These are phyloP conservation scores for Trissoscelio sp. DNA, from an alignment of 2,888 invertebrate species.

Conservation along the genomic window DNA sequence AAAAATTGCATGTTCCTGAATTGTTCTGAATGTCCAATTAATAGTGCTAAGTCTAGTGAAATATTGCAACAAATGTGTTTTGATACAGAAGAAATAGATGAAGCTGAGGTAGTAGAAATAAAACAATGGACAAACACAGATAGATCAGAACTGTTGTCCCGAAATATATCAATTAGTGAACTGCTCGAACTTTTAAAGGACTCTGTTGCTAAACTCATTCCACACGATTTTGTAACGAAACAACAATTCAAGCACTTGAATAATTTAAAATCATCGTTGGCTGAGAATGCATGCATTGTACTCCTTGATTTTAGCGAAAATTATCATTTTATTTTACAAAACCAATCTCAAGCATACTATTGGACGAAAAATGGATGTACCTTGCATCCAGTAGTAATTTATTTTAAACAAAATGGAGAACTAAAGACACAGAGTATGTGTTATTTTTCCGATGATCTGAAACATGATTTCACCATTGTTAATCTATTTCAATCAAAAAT, in stretches of 20 bases:
- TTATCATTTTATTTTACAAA: slow-evolving; percentile 30
- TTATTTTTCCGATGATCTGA: slow-evolving; percentile 40
- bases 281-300: slow-evolving; percentile 14
- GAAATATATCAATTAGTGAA: neutral
- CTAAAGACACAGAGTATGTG: slow-evolving; percentile 26
- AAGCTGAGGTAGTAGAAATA: neutral
- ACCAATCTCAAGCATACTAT: slow-evolving; percentile 35
- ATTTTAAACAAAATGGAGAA: slow-evolving; percentile 31
- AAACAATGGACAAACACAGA: slow-evolving; percentile 3
- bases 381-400: slow-evolving; percentile 41
- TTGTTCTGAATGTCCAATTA: neutral
- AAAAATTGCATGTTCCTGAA: neutral
- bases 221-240: slow-evolving; percentile 12
- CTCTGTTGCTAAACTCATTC: slow-evolving; percentile 6
- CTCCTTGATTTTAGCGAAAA: slow-evolving; percentile 44
- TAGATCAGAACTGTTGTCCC: slow-evolving; percentile 5
- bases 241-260: slow-evolving; percentile 11
- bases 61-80: neutral
- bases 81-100: slow-evolving; percentile 1
- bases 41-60: neutral
- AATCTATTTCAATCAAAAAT: slow-evolving; percentile 13
- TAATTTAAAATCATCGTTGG: slow-evolving; percentile 17
- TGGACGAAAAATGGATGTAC: slow-evolving; percentile 43
- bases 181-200: slow-evolving; percentile 3
- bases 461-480: slow-evolving; percentile 24